Conservation (phyloP, 2,113 vertebrate species). For the Stigmatopora nigra region DNA sequence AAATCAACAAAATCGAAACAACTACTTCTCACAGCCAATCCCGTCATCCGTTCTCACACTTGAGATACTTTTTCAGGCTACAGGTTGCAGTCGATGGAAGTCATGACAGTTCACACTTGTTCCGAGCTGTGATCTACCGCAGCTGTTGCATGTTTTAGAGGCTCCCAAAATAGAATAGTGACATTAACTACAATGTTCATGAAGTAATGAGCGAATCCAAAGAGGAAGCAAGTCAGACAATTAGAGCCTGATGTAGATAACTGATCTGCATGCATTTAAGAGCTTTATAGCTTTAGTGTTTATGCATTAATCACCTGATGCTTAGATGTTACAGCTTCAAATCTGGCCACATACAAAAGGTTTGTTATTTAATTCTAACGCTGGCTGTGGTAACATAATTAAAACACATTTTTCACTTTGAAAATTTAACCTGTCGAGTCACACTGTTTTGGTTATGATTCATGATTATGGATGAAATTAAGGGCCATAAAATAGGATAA, state of each 20-base stretch:
- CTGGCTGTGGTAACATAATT: slow-evolving; percentile 8
- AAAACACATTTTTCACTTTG: slow-evolving; percentile 25
- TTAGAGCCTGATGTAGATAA: not conserved
- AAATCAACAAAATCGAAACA: slow-evolving; percentile 3
- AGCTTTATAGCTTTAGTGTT: slow-evolving; percentile 1
- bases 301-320: slow-evolving; percentile 5
- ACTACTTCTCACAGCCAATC: slow-evolving; percentile 5
- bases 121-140: slow-evolving; percentile 25
- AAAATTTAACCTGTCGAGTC: not conserved
- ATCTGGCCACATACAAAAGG: not conserved
- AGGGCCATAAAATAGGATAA: not conserved
- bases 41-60: not conserved
- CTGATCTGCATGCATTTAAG: not conserved
- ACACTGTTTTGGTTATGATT: not conserved
- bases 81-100: slow-evolving; percentile 12
- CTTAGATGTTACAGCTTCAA: not conserved
- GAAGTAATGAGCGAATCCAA: slow-evolving; percentile 9
- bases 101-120: slow-evolving; percentile 14
- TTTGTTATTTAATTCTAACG: not conserved
- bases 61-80: slow-evolving; percentile 9
- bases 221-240: slow-evolving; percentile 4
- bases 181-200: slow-evolving; percentile 8
- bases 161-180: slow-evolving; percentile 40
- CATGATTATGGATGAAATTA: not conserved
- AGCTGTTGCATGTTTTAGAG: slow-evolving; percentile 31